Base-by-base conservation (phyloP, 2,888 invertebrate genomes). In the Caenorhabditis doughertyi region DNA sequence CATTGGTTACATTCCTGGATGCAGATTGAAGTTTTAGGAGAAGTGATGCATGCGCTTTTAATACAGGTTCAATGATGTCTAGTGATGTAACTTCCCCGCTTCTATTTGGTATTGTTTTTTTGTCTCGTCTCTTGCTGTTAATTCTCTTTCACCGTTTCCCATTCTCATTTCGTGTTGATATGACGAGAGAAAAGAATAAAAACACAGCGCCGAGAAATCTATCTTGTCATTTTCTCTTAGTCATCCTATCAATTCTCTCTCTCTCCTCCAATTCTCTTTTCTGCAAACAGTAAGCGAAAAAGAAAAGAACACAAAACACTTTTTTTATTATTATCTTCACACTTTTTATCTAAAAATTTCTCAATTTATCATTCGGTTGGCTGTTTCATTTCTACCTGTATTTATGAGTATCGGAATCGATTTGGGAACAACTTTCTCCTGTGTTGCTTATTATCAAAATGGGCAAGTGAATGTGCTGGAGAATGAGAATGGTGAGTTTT, bases 391-490 rank as follows among this genome's bases (percentile, higher is more conserved):
- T 62, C 11, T 51, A 3, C 5, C 25, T 29, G 29, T 9, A 44
- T 44, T 32, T 11, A 81, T 83, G 83, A 83, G 83, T 29, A 83
- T 83, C 7, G 83, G 83, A 8, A 83, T 83, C 49, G 83, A 83
- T 49, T 70, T 83, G 68, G 83, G 83, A 9, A 83, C 83, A 1
- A 79, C 79, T 9, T 83, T 79, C 39, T 79, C 73, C 1, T 83
- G 83, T 74, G 83, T 83, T 4, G 83, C 79, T 2, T 55, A 39
- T 47, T 83, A 83, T 58, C 42, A 73, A 18, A 74, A 73, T 60
- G 83, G 79, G 7, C 51, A 49, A 23, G 83, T 83, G 2, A 53
- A 68, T 9, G 71, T 83, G 9, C 47, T 83, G 23, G 83, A 83
- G 23, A 83, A 83, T 71, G 83, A 83, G n/a, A 83, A 79, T 71